Percentiles rank a stretch among this genome's conserved stretches.
Evolutionary conservation across 2,888 invertebrate species (phyloP).

Genomic region (Tineola bisselliella): DNA sequence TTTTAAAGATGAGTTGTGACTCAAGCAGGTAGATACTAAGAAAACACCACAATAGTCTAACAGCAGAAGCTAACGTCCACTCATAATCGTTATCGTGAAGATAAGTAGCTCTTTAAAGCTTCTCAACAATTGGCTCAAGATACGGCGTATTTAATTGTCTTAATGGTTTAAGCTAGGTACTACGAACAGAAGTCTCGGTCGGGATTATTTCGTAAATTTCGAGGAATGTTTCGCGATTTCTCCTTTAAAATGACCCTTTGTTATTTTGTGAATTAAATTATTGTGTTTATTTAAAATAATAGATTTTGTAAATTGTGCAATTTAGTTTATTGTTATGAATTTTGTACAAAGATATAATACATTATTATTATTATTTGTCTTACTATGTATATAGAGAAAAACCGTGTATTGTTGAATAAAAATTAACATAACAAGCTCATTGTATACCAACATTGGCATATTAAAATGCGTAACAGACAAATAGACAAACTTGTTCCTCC

Average conservation of each 20-base stretch:
- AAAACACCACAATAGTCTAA: slow-evolving; percentile 17
- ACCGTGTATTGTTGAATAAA: neutral
- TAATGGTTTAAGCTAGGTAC: slow-evolving; percentile 4
- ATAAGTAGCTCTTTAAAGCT: slow-evolving; percentile 43
- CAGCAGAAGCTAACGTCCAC: slow-evolving; percentile 44
- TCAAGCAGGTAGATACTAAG: neutral
- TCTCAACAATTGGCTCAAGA: slow-evolving; percentile 40
- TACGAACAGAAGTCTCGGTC: neutral
- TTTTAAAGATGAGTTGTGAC: neutral
- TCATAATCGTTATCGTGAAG: slow-evolving; percentile 55
- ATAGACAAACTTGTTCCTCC: slow-evolving; percentile 1
- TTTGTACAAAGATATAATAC: neutral
- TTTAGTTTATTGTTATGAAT: neutral
- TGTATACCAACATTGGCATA: neutral
- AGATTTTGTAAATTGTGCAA: neutral
- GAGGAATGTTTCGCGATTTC: neutral
- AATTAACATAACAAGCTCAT: neutral
- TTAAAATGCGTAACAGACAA: neutral
- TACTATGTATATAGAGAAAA: neutral
- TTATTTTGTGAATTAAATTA: neutral
- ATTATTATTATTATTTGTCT: no score
- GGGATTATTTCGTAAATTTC: slow-evolving; percentile 1
- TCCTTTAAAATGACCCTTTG: neutral
- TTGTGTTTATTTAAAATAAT: neutral
- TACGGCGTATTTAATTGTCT: slow-evolving; percentile 21